These are phyloP conservation scores for Phengaris arion DNA, from an alignment of 2,888 invertebrate species.

Conservation along the genomic window DNA sequence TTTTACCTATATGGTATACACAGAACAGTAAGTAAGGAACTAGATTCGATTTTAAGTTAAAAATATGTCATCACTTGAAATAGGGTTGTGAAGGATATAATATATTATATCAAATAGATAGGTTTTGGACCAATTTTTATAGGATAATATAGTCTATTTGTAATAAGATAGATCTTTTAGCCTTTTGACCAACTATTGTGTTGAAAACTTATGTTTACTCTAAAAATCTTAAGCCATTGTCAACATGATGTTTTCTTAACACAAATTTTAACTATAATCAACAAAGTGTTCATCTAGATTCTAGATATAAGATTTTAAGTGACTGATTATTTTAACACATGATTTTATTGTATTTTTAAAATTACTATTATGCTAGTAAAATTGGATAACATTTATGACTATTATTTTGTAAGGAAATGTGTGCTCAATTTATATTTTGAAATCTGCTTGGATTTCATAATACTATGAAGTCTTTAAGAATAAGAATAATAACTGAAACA, in stretches of 20 bases:
- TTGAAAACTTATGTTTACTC: background rate
- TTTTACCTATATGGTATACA: background rate
- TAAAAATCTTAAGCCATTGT: background rate
- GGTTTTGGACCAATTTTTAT: slow-evolving; percentile 42
- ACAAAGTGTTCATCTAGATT: slow-evolving; percentile 7
- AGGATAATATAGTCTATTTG: background rate
- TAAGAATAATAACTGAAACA: too few relatives aligned
- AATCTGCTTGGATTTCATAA: too few relatives aligned
- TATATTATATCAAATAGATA: background rate
- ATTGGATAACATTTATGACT: background rate
- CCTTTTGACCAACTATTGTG: too few relatives aligned
- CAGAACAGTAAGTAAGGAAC: background rate
- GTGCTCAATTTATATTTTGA: background rate
- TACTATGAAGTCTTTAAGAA: too few relatives aligned
- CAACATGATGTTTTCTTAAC: background rate
- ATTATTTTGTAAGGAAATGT: background rate
- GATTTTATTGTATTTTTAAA: background rate
- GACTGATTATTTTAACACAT: background rate
- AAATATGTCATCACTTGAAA: background rate
- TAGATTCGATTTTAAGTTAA: background rate
- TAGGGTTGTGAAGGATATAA: background rate
- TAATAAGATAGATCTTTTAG: background rate
- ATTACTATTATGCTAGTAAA: background rate
- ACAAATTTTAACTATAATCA: background rate
- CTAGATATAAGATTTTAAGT: background rate